Percentiles rank a stretch among this genome's conserved stretches.
Conservation (phyloP, 2,888 invertebrate species). For the Acleris laterana region DNA sequence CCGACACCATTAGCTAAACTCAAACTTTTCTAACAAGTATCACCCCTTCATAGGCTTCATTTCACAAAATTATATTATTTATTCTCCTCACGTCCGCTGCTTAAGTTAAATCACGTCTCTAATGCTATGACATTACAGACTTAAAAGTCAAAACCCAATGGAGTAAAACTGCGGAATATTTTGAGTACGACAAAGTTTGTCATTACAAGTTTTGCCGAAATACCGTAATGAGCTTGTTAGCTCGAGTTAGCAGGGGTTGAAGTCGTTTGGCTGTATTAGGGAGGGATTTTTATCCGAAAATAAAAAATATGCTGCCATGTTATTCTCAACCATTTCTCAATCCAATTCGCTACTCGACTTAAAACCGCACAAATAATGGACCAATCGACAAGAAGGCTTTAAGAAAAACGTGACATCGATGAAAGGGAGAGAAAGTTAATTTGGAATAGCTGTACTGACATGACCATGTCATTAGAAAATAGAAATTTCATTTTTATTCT, state of each 20-base stretch:
- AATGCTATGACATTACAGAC: constrained; percentile 28
- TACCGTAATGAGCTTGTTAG: constrained; percentile 37
- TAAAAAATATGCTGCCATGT: constrained; percentile 8
- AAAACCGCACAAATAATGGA: too few relatives aligned
- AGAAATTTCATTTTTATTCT: too few relatives aligned
- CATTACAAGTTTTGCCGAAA: constrained; percentile 33
- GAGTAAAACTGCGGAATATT: constrained; percentile 26
- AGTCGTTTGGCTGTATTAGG: constrained; percentile 21
- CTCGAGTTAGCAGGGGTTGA: constrained; percentile 18
- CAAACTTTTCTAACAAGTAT: too few relatives aligned
- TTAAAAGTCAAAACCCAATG: constrained; percentile 35
- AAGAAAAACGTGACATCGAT: too few relatives aligned
- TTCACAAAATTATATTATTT: constrained; percentile 14
- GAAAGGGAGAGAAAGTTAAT: too few relatives aligned
- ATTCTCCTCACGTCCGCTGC: constrained; percentile 19
- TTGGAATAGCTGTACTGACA: too few relatives aligned
- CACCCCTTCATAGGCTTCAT: background rate
- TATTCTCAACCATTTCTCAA: too few relatives aligned
- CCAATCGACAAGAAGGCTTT: too few relatives aligned
- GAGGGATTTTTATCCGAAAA: constrained; percentile 9
- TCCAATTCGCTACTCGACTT: too few relatives aligned
- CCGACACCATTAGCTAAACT: too few relatives aligned
- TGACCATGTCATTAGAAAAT: too few relatives aligned
- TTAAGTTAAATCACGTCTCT: constrained; percentile 28
- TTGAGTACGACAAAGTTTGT: constrained; percentile 34